Evolutionary conservation across 2,113 vertebrate species (phyloP), one percentile per base, ranked within the genome.

Genomic region (Aptenodytes forsteri): DNA sequence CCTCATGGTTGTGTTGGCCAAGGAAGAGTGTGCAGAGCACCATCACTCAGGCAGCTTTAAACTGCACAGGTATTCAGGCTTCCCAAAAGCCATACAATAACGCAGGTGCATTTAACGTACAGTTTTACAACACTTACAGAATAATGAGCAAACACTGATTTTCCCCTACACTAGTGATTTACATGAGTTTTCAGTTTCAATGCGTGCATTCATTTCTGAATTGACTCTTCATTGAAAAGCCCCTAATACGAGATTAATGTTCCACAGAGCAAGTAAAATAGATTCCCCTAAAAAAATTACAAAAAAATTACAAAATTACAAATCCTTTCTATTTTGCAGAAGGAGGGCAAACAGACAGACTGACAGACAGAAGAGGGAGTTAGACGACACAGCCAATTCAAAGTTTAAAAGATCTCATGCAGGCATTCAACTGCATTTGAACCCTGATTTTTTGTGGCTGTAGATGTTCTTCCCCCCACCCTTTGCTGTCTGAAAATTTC

Each of bases 211-310:
- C 15, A 15, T 17, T 72, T 65, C 83, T n/a, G 49, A 90, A 58
- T 1, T 15, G 46, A 42, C 54, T 83, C 49, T 40, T 70, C 34
- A n/a, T 2, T n/a, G 65, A 55, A 78, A 65, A 92, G 42, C 40
- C 84, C 83, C 46, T n/a, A 29, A 79, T 5, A 52, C 0, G 1
- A 64, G n/a, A 16, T 26, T n/a, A 50, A 55, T 0, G 7, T 32
- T 27, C 44, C 46, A 42, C 1, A 1, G 17, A 73, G 46, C 46
- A 23, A 21, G 34, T 6, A 54, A 47, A 92, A 75, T 0, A 6
- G 59, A 72, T 36, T 42, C 9, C 40, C 30, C 34, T 6, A 9
- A 14, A 52, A 64, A 64, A 59, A 42, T 5, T 13, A 56, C 2
- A 87, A 66, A n/a, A n/a, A n/a, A n/a, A n/a, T n/a, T n/a, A n/a